These are phyloP conservation scores for Anastatus disparis DNA, from an alignment of 1,140 invertebrate species.

Conservation along the genomic window DNA sequence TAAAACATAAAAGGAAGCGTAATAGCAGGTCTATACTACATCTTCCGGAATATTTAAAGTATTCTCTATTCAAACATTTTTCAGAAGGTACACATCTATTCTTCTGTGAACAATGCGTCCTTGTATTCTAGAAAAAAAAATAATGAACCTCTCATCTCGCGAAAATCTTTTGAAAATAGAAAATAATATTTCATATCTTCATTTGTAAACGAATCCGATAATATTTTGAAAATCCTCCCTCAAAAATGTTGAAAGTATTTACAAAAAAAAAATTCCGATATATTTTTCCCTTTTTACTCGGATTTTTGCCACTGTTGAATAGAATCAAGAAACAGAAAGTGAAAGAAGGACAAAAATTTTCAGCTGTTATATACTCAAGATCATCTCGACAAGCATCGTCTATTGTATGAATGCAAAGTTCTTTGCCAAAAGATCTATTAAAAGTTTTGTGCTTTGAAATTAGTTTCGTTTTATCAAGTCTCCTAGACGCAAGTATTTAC, in stretches of 20 bases:
- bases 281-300: slow-evolving; percentile 7
- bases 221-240: slow-evolving; percentile 40
- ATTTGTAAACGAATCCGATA: slow-evolving; percentile 43
- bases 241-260: neutral
- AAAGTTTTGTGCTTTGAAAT: slow-evolving; percentile 15
- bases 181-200: neutral
- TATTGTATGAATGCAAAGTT: slow-evolving; percentile 9
- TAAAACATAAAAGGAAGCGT: slow-evolving; percentile 43
- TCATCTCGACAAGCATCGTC: neutral
- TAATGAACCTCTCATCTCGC: slow-evolving; percentile 7
- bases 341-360: neutral
- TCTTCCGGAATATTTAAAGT: slow-evolving; percentile 42
- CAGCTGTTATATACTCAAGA: neutral
- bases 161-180: neutral
- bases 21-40: slow-evolving; percentile 43
- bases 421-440: neutral
- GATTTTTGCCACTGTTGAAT: neutral
- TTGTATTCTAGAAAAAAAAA: neutral
- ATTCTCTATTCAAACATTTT: slow-evolving; percentile 40
- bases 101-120: slow-evolving; percentile 30
- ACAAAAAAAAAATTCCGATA: neutral
- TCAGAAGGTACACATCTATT: slow-evolving; percentile 38
- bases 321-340: neutral
- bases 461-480: neutral
- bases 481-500: no score